These are phyloP conservation scores for Calyptommatus sinebrachiatus DNA, from an alignment of 2,113 vertebrate species.

Conservation along the genomic window DNA sequence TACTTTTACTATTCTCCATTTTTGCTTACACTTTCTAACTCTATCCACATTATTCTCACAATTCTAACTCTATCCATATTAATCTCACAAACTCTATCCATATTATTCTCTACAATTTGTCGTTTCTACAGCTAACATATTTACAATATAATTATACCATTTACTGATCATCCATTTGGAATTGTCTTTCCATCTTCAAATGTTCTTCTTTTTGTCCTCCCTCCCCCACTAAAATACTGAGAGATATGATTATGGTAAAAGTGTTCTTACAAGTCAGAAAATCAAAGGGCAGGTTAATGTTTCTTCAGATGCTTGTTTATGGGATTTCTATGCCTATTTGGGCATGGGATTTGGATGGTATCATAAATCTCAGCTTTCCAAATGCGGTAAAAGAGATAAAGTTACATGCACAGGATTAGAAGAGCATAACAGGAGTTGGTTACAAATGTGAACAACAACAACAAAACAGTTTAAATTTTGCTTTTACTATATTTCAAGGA, in stretches of 20 bases:
- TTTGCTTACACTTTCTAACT: too few species aligned
- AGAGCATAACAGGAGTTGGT: slow-evolving; percentile 36
- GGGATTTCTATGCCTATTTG: slow-evolving; percentile 45
- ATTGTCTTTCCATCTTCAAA: slow-evolving; percentile 2
- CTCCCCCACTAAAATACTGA: slow-evolving; percentile 13
- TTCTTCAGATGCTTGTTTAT: slow-evolving; percentile 58
- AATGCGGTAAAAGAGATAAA: slow-evolving; percentile 54
- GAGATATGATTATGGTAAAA: slow-evolving; percentile 51
- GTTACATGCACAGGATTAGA: slow-evolving; percentile 54
- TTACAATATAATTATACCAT: too few species aligned
- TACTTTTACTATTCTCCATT: too few species aligned
- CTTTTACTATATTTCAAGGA: slow-evolving; percentile 27
- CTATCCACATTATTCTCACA: too few species aligned
- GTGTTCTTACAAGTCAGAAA: slow-evolving; percentile 40
- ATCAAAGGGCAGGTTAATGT: slow-evolving; percentile 29
- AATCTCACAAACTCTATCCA: too few species aligned
- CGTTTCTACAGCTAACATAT: too few species aligned
- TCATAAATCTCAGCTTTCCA: slow-evolving; percentile 41
- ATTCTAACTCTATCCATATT: too few species aligned
- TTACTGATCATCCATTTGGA: too few species aligned
- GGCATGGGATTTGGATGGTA: slow-evolving; percentile 57
- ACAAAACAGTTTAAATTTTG: slow-evolving; percentile 37
- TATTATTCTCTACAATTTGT: too few species aligned
- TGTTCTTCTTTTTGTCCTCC: background rate
- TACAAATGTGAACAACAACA: slow-evolving; percentile 26